Evolutionary conservation across 2,888 invertebrate genomes (phyloP).

Genomic region (Mamestra brassicae): DNA sequence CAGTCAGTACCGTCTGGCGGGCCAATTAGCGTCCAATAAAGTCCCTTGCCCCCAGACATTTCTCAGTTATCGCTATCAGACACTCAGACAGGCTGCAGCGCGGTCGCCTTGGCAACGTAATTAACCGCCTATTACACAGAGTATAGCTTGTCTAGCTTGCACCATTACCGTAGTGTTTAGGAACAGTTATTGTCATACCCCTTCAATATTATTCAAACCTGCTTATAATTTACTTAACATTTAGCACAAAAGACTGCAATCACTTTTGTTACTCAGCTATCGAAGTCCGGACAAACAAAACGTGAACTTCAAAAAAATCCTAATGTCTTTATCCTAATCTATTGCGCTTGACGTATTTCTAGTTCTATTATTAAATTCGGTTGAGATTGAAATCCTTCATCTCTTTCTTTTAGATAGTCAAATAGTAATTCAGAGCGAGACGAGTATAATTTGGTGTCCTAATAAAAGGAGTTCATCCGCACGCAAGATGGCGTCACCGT

Average conservation of each 20-base stretch:
- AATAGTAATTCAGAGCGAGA: slow-evolving; percentile 76
- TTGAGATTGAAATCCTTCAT: slow-evolving; percentile 67
- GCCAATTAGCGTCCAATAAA: slow-evolving; percentile 85
- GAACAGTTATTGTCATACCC: slow-evolving; percentile 59
- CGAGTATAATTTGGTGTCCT: slow-evolving; percentile 80
- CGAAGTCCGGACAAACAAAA: slow-evolving; percentile 59
- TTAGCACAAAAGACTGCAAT: slow-evolving; percentile 23
- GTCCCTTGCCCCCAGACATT: slow-evolving; percentile 82
- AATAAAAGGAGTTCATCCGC: slow-evolving; percentile 86
- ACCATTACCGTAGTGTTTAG: slow-evolving; percentile 59
- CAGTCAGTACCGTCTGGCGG: slow-evolving; percentile 80
- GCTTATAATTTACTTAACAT: slow-evolving; percentile 44
- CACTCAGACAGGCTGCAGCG: slow-evolving; percentile 67
- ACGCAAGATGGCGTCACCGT: slow-evolving; percentile 89
- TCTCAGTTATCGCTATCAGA: slow-evolving; percentile 78
- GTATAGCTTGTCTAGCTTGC: slow-evolving; percentile 64
- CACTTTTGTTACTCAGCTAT: slow-evolving; percentile 18
- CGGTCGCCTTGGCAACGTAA: slow-evolving; percentile 79
- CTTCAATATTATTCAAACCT: slow-evolving; percentile 49
- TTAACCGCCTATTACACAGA: slow-evolving; percentile 82
- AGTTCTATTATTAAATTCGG: slow-evolving; percentile 76
- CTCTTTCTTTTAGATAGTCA: slow-evolving; percentile 70
- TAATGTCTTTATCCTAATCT: slow-evolving; percentile 49
- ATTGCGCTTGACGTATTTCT: slow-evolving; percentile 67
- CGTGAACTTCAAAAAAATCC: slow-evolving; percentile 50